Percentiles rank a stretch among this genome's conserved stretches.
Conservation (phyloP, 2,888 invertebrate genomes). For the Lutraria lutraria region DNA sequence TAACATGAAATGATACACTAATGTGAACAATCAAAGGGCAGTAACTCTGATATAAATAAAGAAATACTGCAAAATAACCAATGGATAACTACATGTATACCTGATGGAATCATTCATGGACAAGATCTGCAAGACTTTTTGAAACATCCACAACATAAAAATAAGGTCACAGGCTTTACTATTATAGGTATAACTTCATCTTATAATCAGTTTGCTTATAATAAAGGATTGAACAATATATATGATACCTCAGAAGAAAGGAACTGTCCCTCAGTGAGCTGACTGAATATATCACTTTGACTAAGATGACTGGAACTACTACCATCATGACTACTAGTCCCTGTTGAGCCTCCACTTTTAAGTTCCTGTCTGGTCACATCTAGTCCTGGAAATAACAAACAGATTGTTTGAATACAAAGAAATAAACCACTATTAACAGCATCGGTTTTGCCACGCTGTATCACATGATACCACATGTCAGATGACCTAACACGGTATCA, state of each 20-base stretch:
- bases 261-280: slow-evolving; percentile 79
- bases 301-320: slow-evolving; percentile 74
- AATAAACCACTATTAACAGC: background rate
- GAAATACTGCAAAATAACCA: background rate
- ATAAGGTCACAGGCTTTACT: background rate
- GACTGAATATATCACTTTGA: slow-evolving; percentile 81
- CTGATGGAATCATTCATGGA: too few relatives aligned
- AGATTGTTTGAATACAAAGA: background rate
- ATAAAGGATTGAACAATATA: background rate
- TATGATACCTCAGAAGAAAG: slow-evolving; percentile 75
- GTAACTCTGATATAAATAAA: background rate
- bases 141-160: background rate
- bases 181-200: background rate
- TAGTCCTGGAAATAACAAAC: slow-evolving; percentile 67
- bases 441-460: too few relatives aligned
- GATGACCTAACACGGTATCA: too few relatives aligned
- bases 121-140: background rate
- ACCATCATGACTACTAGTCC: slow-evolving; percentile 80
- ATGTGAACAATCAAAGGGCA: background rate
- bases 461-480: too few relatives aligned
- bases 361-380: slow-evolving; percentile 74
- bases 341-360: slow-evolving; percentile 74
- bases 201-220: too few relatives aligned
- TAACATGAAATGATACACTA: background rate
- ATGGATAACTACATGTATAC: too few relatives aligned